Evolutionary conservation across 1,140 invertebrate genomes (phyloP), one percentile per base, ranked within the genome.

Genomic region (Lepeophtheirus salmonis): DNA sequence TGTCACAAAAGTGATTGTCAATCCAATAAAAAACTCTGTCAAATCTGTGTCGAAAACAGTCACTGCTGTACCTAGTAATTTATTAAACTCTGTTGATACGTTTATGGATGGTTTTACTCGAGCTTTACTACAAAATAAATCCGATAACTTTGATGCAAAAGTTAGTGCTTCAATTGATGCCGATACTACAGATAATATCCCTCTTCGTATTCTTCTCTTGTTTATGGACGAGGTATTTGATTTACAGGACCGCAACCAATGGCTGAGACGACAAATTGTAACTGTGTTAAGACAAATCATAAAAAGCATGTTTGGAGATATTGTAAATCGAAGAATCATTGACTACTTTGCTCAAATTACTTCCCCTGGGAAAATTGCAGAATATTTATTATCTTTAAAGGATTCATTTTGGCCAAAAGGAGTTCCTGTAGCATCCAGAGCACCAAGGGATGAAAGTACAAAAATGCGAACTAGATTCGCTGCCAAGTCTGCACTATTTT

Each of bases 151-250:
- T 41, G 57, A 60, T 60, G 21, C 16, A 3, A 50, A 30, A 18
- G 55, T 57, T 13, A 25, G 55, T 17, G 55, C 55, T 2, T 21
- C 20, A 3, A 2, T 57, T 57, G 55, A 57, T 17, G 26, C 26
- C 23, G 55, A 57, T 12, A n/a, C 55, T 2, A 18, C 20, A n/a
- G 55, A 57, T 21, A 57, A 57, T n/a, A 57, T 91, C 72, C 88
- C 88, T 14, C 70, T 91, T 55, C 75, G 86, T 64, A 87, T 91
- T 64, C 79, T 91, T 71, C 70, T 92, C 26, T 70, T 90, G 1
- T 70, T 92, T 50, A 83, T 91, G 78, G 86, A 91, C 69, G 89
- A 92, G 77, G 82, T 92, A 2, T 92, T 92, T 73, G 88, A 91
- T 70, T 71, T 91, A 50, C 82, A 85, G 72, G 80, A 80, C 49